Base-by-base conservation (phyloP, 2,797 vertebrate genomes). In the Alosa sapidissima region DNA sequence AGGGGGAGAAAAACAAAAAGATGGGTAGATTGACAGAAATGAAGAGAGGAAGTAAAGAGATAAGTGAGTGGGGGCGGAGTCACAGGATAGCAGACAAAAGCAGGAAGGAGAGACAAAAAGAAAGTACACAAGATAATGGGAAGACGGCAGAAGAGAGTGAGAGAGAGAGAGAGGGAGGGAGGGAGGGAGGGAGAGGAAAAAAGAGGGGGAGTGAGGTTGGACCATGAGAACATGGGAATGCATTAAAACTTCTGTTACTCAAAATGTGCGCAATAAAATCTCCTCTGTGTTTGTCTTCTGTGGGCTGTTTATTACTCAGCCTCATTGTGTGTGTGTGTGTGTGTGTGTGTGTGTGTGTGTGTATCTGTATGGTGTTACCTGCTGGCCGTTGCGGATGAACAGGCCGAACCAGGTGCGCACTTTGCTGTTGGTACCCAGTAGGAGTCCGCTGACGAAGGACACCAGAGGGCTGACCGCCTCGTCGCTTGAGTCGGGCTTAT, bases 321-420 rank as follows among this genome's bases (percentile, higher is more conserved):
- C 16, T 21, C 1, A 21, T 5, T 58, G 16, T 58, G 54, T 21
- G 55, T 60, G 21, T 60, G 55, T 58, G 21, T n/a, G 55, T 60
- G 58, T 60, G 58, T 24, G 21, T 60, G 58, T 55, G 16, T 55
- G 14, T 21, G 28, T 41, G 49, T 51, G 49, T 9, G 49, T 51
- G 49, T 11, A 8, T 49, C 2, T n/a, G 58, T 7, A 8, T 36
- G 94, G 91, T 82, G 5, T 78, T 78, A 99, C 98, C 97, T 99
- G 98, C 21, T 99, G 98, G 68, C 98, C 98, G 7, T 99, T 99
- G 87, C 98, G 96, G 87, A 99, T 98, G 88, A 99, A 99, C 93
- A 98, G 97, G 88, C 98, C 97, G 93, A 99, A 99, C 98, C 98
- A 99, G 11, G 98, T 99, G 11, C 98, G 96, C 85, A 99, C 98